Conservation (phyloP, 2,797 vertebrate genomes). For the Taeniopygia guttata region DNA sequence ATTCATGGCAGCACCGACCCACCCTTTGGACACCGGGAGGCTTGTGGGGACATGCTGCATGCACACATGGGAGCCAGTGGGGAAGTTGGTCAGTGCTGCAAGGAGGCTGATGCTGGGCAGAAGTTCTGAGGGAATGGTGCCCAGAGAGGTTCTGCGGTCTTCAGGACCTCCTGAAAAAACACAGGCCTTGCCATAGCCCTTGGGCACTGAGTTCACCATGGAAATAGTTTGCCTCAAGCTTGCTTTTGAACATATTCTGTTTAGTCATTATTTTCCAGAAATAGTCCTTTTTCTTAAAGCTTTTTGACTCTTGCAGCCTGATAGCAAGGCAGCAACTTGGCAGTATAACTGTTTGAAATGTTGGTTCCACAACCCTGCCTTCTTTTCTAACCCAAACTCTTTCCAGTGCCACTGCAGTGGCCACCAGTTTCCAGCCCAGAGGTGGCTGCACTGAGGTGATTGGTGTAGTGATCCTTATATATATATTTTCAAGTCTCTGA, state of each 20-base stretch:
- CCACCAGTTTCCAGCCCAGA: background rate
- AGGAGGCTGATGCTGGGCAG: background rate
- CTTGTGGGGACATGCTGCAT: fast-evolving
- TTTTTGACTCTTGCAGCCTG: background rate
- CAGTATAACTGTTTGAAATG: background rate
- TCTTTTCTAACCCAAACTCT: background rate
- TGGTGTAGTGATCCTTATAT: slow-evolving; percentile 33
- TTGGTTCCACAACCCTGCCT: background rate
- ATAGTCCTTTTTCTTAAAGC: background rate
- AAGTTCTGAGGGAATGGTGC: background rate
- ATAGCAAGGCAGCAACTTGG: background rate
- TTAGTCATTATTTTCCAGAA: background rate
- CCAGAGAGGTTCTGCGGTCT: fast-evolving
- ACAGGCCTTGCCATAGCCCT: background rate
- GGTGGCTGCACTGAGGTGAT: background rate
- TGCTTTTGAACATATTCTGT: background rate
- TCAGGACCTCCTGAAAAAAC: background rate
- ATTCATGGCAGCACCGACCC: background rate
- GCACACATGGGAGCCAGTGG: fast-evolving
- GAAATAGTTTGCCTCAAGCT: background rate
- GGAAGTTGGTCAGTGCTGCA: background rate
- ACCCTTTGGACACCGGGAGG: fast-evolving
- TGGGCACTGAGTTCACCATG: background rate
- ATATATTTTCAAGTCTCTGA: slow-evolving; percentile 41
- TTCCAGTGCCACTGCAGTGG: background rate